These are phyloP conservation scores for Teleopsis dalmanni DNA, from an alignment of 1,140 invertebrate species.

Conservation along the genomic window DNA sequence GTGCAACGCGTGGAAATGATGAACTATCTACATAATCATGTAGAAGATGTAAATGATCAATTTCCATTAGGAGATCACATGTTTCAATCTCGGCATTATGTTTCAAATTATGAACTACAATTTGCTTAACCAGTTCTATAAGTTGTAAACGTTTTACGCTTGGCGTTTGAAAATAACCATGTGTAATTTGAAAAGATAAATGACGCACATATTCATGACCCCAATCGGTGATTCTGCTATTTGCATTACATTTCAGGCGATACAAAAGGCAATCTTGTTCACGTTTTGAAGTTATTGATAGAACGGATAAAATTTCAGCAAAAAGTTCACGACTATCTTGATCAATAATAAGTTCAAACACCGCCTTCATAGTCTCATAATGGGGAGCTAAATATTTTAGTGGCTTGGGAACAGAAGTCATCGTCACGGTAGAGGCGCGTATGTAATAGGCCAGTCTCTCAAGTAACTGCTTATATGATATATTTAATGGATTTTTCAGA, in stretches of 20 bases:
- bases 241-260: conserved; percentile 66
- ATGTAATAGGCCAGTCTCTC: conserved; percentile 83
- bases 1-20: conserved; percentile 88
- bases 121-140: conserved; percentile 72
- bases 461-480: conserved; percentile 78
- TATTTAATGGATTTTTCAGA: no score
- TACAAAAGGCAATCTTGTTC: conserved; percentile 85
- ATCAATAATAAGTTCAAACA: conserved; percentile 76
- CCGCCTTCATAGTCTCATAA: conserved; percentile 83
- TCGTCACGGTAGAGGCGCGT: conserved; percentile 94
- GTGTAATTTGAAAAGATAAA: conserved; percentile 86
- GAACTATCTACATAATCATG: conserved; percentile 87
- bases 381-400: conserved; percentile 94
- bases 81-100: conserved; percentile 99
- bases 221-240: conserved; percentile 89
- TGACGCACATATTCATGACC: conserved; percentile 96
- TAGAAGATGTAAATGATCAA: conserved; percentile 84
- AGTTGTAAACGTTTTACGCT: conserved; percentile 54
- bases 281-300: conserved; percentile 91
- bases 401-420: conserved; percentile 99
- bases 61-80: conserved; percentile 97
- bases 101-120: conserved; percentile 95
- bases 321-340: conserved; percentile 67
- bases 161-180: conserved; percentile 76
- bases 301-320: conserved; percentile 90